Evolutionary conservation across 2,888 invertebrate species (phyloP), one percentile per base, ranked within the genome.

Genomic region (Phaonia tiefii): DNA sequence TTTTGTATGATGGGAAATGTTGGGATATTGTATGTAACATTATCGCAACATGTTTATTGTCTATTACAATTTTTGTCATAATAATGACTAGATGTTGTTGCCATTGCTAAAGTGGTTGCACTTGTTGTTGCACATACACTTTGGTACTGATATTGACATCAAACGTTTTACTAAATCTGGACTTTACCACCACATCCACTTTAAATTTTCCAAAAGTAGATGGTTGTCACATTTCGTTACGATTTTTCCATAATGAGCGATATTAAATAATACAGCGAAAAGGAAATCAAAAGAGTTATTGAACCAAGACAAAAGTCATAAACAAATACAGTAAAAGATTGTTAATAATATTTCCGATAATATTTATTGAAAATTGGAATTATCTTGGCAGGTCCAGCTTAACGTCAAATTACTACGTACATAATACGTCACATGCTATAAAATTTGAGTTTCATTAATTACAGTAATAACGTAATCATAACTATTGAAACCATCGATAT

Each of bases 101-200:
- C 37, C 8, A 31, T 31, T 31, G 31, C 31, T 8, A 31, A 56
- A 63, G 17, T 71, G 58, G 75, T 60, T 54, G 67, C 37, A 70
- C 65, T 13, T 72, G 17, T 71, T 67, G 75, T 60, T 54, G 67
- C 37, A 70, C 65, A 15, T 72, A 81, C n/a, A n/a, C n/a, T 79
- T 81, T 72, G 72, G 70, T 78, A 75, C 72, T 78, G 78, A 75
- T 81, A 81, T 78, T 81, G 81, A 81, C 81, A 81, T 71, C 72
- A 69, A 79, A 75, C 69, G 75, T 65, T 49, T 75, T 26, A 72
- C 79, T 79, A 81, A 75, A 67, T 81, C 72, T 58, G 58, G 74
- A 10, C 26, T n/a, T n/a, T n/a, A 58, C 37, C 15, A 51, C 3
- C 54, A 54, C 7, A 44, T n/a, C n/a, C 13, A 7, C 13, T 17